Percentiles rank a stretch among this genome's conserved stretches.
These are phyloP conservation scores for Galemys pyrenaicus DNA, from an alignment of 2,113 vertebrate genomes.

Conservation along the genomic window DNA sequence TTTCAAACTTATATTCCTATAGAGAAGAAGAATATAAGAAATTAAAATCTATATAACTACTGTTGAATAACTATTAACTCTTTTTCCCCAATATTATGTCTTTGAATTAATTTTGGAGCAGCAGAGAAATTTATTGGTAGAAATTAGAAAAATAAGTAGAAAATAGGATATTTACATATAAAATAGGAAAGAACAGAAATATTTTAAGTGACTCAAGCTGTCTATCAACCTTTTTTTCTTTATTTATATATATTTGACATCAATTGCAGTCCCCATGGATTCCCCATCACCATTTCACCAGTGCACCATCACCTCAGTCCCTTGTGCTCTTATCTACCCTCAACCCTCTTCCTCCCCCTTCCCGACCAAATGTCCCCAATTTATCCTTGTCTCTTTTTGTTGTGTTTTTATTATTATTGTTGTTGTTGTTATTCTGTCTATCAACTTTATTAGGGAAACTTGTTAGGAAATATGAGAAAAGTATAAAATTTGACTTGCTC, in stretches of 20 bases:
- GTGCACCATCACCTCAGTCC: too few relatives aligned
- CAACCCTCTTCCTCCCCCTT: too few relatives aligned
- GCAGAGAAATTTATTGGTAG: not conserved
- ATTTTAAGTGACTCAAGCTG: conserved; percentile 48
- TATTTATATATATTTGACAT: too few relatives aligned
- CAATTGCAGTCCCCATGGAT: too few relatives aligned
- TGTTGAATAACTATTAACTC: not conserved
- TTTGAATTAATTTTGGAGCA: conserved; percentile 35
- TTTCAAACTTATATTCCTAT: not conserved
- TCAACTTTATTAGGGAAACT: not conserved
- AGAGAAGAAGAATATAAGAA: not conserved
- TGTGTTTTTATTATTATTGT: too few relatives aligned
- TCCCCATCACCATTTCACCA: too few relatives aligned
- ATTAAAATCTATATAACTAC: not conserved
- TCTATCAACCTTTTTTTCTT: not conserved
- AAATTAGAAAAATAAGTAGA: conserved; percentile 13
- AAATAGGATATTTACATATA: not conserved
- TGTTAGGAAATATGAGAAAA: conserved; percentile 27
- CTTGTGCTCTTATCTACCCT: too few relatives aligned
- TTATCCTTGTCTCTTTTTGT: too few relatives aligned
- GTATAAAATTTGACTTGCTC: not conserved
- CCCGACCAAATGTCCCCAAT: too few relatives aligned
- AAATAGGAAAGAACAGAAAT: not conserved
- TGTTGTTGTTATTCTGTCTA: too few relatives aligned
- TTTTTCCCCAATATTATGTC: not conserved